Conservation (phyloP, 2,113 vertebrate genomes). For the Physeter macrocephalus region DNA sequence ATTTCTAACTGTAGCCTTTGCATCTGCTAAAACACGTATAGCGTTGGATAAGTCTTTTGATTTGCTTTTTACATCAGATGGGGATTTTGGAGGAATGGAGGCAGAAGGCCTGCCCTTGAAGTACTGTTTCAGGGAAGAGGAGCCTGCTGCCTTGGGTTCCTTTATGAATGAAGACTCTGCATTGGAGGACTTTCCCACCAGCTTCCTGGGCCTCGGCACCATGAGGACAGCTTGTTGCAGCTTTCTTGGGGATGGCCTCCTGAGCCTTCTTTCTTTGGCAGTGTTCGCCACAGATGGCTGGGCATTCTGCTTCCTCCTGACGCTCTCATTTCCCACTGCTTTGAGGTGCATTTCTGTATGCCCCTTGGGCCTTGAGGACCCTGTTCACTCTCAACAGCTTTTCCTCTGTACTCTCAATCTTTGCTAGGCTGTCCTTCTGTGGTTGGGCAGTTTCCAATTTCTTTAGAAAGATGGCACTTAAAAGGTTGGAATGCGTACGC, state of each 20-base stretch:
- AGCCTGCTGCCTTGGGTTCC: background rate
- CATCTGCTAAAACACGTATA: background rate
- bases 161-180: fast-evolving
- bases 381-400: background rate
- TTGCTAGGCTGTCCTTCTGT: no score
- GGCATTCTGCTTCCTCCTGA: background rate
- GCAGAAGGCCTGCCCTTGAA: background rate
- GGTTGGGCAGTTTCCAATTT: no score
- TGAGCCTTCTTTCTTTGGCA: background rate
- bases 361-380: background rate
- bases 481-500: background rate
- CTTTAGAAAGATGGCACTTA: no score
- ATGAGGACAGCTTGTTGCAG: fast-evolving
- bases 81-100: background rate
- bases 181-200: background rate
- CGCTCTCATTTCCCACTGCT: background rate
- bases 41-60: background rate
- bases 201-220: background rate
- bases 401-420: no score
- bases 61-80: background rate
- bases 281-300: background rate
- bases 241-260: background rate
- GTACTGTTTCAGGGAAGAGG: background rate
- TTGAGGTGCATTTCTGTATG: background rate
- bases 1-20: background rate